Percentiles rank a stretch among this genome's conserved stretches.
Conservation (phyloP, 2,797 vertebrate species). For the Ambastaia sidthimunki region DNA sequence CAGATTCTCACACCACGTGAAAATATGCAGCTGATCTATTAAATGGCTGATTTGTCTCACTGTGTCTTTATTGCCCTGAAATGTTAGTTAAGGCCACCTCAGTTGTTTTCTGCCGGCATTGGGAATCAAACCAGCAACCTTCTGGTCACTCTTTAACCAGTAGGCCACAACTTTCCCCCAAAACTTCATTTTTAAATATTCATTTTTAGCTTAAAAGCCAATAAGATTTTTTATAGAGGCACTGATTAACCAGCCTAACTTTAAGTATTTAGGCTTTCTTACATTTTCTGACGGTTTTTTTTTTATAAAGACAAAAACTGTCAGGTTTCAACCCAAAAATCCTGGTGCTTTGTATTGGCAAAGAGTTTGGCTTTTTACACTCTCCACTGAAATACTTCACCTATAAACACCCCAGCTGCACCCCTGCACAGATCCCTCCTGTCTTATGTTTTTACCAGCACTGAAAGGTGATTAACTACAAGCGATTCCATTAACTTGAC, state of each 20-base stretch:
- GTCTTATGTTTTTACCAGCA: not conserved
- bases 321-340: not conserved
- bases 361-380: not conserved
- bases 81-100: not conserved
- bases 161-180: too few relatives aligned
- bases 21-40: not conserved
- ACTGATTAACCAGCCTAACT: too few relatives aligned
- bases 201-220: too few relatives aligned
- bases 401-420: not conserved
- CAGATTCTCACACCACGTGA: constrained; percentile 37
- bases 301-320: constrained; percentile 11
- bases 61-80: not conserved
- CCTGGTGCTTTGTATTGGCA: not conserved
- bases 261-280: not conserved
- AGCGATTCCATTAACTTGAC: not conserved
- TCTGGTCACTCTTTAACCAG: too few relatives aligned
- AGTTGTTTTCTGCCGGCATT: too few relatives aligned
- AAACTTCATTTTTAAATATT: too few relatives aligned
- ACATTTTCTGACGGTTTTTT: not conserved
- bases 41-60: not conserved
- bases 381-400: not conserved
- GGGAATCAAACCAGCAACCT: too few relatives aligned
- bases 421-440: not conserved
- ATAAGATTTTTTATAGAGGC: too few relatives aligned
- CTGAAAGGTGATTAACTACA: not conserved